Percentiles rank a stretch among this genome's conserved stretches.
Evolutionary conservation across 1,140 invertebrate genomes (phyloP).

Genomic region (Oppia nitens): DNA sequence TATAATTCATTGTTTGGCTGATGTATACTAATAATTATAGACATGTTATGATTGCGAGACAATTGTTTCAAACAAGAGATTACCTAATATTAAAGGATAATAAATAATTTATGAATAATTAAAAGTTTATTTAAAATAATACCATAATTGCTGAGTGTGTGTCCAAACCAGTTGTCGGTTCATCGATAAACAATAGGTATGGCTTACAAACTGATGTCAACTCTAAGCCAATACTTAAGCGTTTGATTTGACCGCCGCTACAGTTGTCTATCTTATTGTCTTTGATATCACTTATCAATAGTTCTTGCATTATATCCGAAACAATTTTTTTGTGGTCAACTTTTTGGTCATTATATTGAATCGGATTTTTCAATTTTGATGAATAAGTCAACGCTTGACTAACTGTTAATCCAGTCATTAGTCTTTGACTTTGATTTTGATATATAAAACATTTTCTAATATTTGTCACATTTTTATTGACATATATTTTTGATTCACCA

Average conservation of each 20-base stretch:
- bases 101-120: too few species aligned
- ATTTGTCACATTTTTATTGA: too few species aligned
- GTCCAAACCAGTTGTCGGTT: slow-evolving; percentile 46
- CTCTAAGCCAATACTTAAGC: slow-evolving; percentile 78
- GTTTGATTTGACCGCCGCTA: slow-evolving; percentile 81
- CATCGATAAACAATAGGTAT: too few species aligned
- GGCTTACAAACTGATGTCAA: slow-evolving; percentile 84
- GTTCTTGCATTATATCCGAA: not conserved
- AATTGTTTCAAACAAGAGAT: not conserved
- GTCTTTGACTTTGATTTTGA: not conserved
- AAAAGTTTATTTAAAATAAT: too few species aligned
- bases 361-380: slow-evolving; percentile 56
- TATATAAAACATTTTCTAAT: not conserved
- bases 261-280: slow-evolving; percentile 57
- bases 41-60: not conserved
- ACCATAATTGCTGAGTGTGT: slow-evolving; percentile 25
- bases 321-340: slow-evolving; percentile 5
- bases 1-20: not conserved
- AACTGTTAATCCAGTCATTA: slow-evolving; percentile 42
- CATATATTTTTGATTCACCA: too few species aligned
- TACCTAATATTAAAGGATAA: too few species aligned
- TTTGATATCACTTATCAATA: not conserved
- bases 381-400: slow-evolving; percentile 77
- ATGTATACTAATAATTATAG: too few species aligned
- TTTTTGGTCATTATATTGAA: not conserved